A percentile compares a stretch with the other conserved stretches of the same genome.
phyloP scores from a whole-genome alignment of 1,140 invertebrate species.

The Plectrocnemia conspersa region DNA sequence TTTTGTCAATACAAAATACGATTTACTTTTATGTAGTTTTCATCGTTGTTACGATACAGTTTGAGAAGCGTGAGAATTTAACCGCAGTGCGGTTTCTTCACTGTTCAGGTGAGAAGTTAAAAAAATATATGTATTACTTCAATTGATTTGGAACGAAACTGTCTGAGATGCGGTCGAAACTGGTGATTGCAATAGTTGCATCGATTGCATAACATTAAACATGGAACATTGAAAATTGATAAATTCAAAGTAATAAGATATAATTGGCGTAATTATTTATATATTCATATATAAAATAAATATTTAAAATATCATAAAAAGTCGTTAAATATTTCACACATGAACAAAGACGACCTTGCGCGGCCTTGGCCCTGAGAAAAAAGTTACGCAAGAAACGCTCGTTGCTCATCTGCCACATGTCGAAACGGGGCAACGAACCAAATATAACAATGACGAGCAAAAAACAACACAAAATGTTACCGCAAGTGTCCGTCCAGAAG shows the following conservation, averaged over 20 bases:
- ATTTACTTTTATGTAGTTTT: neutral
- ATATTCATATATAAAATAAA: neutral
- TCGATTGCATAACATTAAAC: slow-evolving; percentile 15
- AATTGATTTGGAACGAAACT: slow-evolving; percentile 8
- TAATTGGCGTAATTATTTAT: too few species aligned
- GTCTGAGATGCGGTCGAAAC: slow-evolving; percentile 11
- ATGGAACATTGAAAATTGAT: slow-evolving; percentile 17
- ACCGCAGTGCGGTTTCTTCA: slow-evolving; percentile 7
- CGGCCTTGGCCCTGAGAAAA: slow-evolving; percentile 14
- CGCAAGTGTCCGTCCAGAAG: neutral
- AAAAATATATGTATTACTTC: slow-evolving; percentile 10
- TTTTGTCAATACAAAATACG: too few species aligned
- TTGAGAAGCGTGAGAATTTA: neutral
- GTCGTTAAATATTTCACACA: slow-evolving; percentile 1
- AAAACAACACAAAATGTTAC: neutral
- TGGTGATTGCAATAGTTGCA: slow-evolving; percentile 9
- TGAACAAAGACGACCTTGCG: slow-evolving; percentile 11
- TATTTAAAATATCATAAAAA: too few species aligned
- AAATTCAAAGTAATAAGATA: too few species aligned
- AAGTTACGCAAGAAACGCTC: too few species aligned
- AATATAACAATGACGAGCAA: neutral
- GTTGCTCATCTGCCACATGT: slow-evolving; percentile 20
- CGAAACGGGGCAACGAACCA: slow-evolving; percentile 14
- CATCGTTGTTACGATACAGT: neutral
- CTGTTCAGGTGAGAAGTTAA: neutral